Percentiles rank a stretch among this genome's conserved stretches.
Evolutionary conservation across 2,113 vertebrate species (phyloP).

Genomic region (Cheirogaleus medius): DNA sequence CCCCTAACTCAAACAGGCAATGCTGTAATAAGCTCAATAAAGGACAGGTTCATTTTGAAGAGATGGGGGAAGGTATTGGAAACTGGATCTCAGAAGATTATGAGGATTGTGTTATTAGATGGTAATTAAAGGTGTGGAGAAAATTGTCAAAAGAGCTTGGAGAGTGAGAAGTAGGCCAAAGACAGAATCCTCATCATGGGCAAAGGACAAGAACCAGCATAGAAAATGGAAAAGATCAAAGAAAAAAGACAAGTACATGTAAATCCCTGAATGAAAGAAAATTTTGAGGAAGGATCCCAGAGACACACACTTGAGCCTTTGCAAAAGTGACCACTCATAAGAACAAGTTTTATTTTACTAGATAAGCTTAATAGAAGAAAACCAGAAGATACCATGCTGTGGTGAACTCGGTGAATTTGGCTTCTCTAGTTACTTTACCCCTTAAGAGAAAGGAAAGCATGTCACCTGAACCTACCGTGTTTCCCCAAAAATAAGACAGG

Average conservation of each 20-base stretch:
- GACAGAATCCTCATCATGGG: background rate
- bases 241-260: background rate
- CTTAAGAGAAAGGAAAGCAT: background rate
- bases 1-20: background rate
- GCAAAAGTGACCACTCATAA: background rate
- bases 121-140: background rate
- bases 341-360: background rate
- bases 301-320: background rate
- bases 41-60: background rate
- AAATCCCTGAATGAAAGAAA: background rate
- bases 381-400: background rate
- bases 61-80: background rate
- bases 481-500: no score
- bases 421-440: background rate
- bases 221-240: background rate
- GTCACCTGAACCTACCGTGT: background rate
- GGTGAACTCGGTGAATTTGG: background rate
- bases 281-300: background rate
- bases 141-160: background rate
- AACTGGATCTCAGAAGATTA: background rate
- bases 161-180: background rate
- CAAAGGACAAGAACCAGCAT: background rate
- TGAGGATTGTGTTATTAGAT: background rate
- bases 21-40: background rate
- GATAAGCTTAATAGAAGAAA: background rate